Conservation (phyloP, 2,797 vertebrate species). For the Sternotherus odoratus region DNA sequence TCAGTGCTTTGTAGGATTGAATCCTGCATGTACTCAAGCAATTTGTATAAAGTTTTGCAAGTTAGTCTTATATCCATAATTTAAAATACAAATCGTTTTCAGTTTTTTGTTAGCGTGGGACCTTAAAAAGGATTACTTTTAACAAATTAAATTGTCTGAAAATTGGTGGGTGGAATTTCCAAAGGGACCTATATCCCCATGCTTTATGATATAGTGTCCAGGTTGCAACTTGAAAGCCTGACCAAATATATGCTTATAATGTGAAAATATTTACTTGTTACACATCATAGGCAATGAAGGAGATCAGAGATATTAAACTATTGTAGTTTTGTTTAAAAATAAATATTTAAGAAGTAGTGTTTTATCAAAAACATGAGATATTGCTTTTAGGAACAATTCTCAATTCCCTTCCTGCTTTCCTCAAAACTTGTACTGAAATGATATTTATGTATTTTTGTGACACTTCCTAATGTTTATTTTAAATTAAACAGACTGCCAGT, state of each 20-base stretch:
- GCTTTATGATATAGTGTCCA: conserved; percentile 22
- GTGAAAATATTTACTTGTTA: neutral
- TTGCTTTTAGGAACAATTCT: neutral
- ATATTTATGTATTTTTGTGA: neutral
- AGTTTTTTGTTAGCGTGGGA: conserved; percentile 12
- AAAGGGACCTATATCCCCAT: neutral
- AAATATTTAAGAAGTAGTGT: neutral
- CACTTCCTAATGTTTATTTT: neutral
- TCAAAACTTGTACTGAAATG: neutral
- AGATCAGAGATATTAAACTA: neutral
- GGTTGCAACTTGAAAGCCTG: conserved; percentile 12
- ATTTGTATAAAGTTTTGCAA: neutral
- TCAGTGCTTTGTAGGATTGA: neutral
- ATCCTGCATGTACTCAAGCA: neutral
- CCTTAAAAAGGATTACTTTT: neutral
- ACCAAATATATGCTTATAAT: neutral
- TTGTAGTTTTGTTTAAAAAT: neutral
- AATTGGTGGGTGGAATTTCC: neutral
- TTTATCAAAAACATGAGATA: neutral
- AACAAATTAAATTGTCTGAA: conserved; percentile 7
- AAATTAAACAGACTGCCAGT: neutral
- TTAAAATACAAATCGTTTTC: neutral
- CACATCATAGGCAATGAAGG: neutral
- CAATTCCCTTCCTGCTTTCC: rapidly evolving
- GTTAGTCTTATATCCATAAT: neutral